Evolutionary conservation across 2,113 vertebrate species (phyloP).

Genomic region (Anarhynchus alexandrinus): DNA sequence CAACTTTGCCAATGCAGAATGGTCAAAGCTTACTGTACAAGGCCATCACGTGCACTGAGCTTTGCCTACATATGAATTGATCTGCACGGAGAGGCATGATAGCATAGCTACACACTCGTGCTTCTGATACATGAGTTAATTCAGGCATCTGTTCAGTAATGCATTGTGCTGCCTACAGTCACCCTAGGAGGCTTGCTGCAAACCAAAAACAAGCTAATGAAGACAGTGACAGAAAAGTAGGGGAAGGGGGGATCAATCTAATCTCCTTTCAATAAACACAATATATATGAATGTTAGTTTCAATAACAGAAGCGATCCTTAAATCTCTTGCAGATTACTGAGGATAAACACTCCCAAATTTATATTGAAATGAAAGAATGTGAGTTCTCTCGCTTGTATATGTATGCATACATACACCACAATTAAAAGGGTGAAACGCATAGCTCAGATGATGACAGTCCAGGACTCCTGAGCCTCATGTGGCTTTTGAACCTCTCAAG

Average conservation of each 20-base stretch:
- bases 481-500: neutral
- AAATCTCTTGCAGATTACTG: neutral
- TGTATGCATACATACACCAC: neutral
- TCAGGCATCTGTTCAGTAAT: neutral
- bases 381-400: neutral
- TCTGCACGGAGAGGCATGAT: neutral
- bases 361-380: neutral
- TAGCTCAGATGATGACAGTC: neutral
- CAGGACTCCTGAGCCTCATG: neutral
- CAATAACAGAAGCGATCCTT: neutral
- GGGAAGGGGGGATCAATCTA: neutral
- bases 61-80: neutral
- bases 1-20: neutral
- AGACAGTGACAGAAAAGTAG: neutral
- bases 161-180: slow-evolving; percentile 11
- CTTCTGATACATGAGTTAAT: neutral
- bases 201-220: slow-evolving; percentile 6
- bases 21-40: neutral
- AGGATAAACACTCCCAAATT: neutral
- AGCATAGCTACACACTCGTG: neutral
- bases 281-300: neutral
- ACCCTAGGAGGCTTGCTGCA: slow-evolving; percentile 6
- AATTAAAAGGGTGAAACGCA: neutral
- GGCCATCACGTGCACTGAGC: neutral
- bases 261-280: neutral